A percentile compares a stretch with the other conserved stretches of the same genome.
phyloP scores from a whole-genome alignment of 1,140 invertebrate genomes.

The Laodelphax striatellus region DNA sequence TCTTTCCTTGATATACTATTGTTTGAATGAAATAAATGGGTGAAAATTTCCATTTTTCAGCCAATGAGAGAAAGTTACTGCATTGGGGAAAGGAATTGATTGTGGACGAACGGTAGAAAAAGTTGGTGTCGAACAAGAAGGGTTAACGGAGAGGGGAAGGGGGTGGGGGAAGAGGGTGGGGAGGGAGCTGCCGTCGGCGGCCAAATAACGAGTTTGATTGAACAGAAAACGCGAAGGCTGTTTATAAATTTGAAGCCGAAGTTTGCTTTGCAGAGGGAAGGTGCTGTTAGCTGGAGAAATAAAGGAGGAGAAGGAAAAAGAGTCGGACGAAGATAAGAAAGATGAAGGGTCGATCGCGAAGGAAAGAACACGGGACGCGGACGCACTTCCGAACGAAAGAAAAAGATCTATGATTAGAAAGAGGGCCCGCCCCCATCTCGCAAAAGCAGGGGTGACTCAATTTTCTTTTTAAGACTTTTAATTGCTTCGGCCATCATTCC shows the following conservation, averaged over 20 bases:
- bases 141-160: too few species aligned
- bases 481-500: constrained; percentile 27
- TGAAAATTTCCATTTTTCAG: too few species aligned
- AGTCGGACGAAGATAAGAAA: background rate
- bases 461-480: constrained; percentile 29
- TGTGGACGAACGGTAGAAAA: too few species aligned
- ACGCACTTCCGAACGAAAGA: constrained; percentile 12
- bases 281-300: background rate
- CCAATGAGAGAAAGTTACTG: too few species aligned
- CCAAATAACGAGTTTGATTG: constrained; percentile 1
- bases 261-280: background rate
- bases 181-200: background rate
- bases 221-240: background rate
- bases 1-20: too few species aligned
- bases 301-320: background rate
- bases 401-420: constrained; percentile 22
- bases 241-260: background rate
- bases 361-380: background rate
- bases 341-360: background rate
- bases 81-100: too few species aligned
- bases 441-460: constrained; percentile 21
- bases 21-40: too few species aligned
- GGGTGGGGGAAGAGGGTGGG: too few species aligned
- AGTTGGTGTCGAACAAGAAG: too few species aligned
- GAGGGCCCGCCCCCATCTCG: constrained; percentile 6